Conservation (phyloP, 2,797 vertebrate genomes). For the Scolopax bukidnonensis region DNA sequence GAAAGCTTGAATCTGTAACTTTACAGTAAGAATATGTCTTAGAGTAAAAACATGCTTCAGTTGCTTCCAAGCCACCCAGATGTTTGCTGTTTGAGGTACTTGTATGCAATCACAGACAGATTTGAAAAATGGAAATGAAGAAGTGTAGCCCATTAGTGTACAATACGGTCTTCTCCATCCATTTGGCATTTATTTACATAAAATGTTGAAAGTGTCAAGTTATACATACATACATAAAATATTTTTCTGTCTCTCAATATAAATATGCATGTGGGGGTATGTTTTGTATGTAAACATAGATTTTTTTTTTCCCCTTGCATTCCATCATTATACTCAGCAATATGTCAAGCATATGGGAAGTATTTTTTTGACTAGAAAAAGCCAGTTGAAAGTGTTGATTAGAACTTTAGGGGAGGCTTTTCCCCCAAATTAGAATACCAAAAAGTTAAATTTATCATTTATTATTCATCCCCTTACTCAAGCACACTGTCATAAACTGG, state of each 20-base stretch:
- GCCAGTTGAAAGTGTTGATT: neutral
- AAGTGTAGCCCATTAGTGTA: neutral
- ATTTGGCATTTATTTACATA: slow-evolving; percentile 46
- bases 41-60: neutral
- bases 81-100: slow-evolving; percentile 27
- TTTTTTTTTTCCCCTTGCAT: neutral
- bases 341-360: slow-evolving; percentile 38
- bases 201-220: slow-evolving; percentile 21
- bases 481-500: neutral
- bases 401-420: neutral
- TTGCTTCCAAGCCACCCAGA: slow-evolving; percentile 35
- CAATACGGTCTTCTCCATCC: neutral
- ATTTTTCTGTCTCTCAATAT: slow-evolving; percentile 18
- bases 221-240: neutral
- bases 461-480: neutral
- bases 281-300: neutral
- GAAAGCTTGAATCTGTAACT: neutral
- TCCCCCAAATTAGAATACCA: neutral
- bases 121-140: slow-evolving; percentile 5
- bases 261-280: slow-evolving; percentile 8
- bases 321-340: neutral
- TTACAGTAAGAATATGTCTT: neutral
- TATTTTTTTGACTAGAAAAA: neutral
- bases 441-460: neutral
- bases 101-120: neutral